Conservation (phyloP, 2,888 invertebrate genomes). For the Luperina testacea region DNA sequence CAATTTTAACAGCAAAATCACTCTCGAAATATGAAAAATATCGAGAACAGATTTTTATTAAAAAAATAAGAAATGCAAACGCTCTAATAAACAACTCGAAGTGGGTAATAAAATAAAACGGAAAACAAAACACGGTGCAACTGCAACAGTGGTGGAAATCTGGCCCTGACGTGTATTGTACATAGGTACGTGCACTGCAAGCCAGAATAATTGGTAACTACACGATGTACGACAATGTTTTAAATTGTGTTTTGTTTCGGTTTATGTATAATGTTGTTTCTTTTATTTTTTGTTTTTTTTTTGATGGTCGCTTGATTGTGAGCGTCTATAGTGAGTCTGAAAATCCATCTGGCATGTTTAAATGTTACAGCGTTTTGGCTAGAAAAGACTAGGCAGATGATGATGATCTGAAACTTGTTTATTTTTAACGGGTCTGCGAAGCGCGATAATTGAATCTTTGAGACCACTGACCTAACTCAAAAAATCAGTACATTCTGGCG, state of each 20-base stretch:
- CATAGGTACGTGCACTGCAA: conserved; percentile 62
- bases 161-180: conserved; percentile 77
- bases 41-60: background rate
- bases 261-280: conserved; percentile 5
- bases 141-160: conserved; percentile 63
- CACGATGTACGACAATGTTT: conserved; percentile 30
- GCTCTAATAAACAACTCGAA: conserved; percentile 44
- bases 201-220: conserved; percentile 53
- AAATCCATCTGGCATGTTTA: background rate
- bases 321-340: too few species aligned
- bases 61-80: background rate
- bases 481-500: background rate
- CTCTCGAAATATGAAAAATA: background rate
- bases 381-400: too few species aligned
- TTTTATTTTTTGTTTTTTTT: background rate
- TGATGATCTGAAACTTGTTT: too few species aligned
- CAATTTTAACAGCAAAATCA: background rate
- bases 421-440: background rate
- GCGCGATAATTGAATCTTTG: background rate
- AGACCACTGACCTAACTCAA: background rate
- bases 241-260: conserved; percentile 27
- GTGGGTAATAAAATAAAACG: conserved; percentile 71
- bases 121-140: conserved; percentile 55
- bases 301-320: background rate
- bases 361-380: background rate